Conservation (phyloP, 53 echinoderm and acorn worm genomes). For the Apostichopus leukothele region DNA sequence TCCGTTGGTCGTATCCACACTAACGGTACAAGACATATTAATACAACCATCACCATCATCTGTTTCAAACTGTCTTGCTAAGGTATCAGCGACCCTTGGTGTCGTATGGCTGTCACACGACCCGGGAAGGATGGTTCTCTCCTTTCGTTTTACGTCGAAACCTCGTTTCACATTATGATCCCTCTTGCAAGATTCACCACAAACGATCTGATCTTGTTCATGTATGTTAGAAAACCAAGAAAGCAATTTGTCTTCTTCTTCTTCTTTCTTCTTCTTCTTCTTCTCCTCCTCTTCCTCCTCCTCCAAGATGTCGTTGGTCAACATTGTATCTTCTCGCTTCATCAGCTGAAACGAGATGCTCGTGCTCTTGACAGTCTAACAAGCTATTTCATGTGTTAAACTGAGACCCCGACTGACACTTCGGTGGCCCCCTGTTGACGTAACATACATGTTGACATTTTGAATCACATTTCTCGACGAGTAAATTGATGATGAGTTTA, state of each 20-base stretch:
- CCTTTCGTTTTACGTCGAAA: not conserved
- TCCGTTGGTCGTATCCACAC: not conserved
- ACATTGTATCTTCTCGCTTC: slow-evolving; percentile 2
- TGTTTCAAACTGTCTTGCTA: not conserved
- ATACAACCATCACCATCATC: not conserved
- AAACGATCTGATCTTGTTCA: not conserved
- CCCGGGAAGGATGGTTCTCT: too few species aligned
- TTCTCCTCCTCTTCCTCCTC: not conserved
- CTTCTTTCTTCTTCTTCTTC: not conserved
- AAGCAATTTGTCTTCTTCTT: not conserved
- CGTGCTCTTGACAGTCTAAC: too few species aligned
- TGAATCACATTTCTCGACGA: slow-evolving; percentile 35
- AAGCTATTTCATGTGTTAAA: not conserved
- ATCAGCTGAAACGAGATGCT: not conserved
- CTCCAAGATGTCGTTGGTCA: not conserved
- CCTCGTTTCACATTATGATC: not conserved
- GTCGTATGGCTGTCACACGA: not conserved
- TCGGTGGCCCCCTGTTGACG: slow-evolving; percentile 44
- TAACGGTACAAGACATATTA: not conserved
- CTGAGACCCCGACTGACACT: not conserved
- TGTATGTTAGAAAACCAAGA: not conserved
- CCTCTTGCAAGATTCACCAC: not conserved
- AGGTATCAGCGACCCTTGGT: not conserved
- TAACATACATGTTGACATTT: slow-evolving; percentile 47
- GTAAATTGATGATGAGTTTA: slow-evolving; percentile 47